Base-by-base conservation (phyloP, 2,888 invertebrate genomes). In the Eilema depressum region DNA sequence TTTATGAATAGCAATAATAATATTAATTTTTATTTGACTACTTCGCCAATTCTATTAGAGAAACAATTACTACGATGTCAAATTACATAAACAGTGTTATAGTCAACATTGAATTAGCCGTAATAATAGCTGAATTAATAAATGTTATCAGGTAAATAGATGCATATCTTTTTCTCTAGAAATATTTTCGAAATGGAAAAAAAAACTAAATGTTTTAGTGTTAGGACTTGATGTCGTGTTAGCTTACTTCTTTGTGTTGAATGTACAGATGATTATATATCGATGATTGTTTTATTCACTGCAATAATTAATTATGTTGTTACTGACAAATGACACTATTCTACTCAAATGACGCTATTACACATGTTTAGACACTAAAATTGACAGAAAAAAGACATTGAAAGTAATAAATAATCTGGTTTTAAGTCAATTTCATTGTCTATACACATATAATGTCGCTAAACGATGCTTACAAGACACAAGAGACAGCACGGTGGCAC, bases 141-240 rank as follows among this genome's bases (percentile, higher is more conserved):
- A 91, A 90, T 92, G 91, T 93, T 93, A 93, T 92, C 93, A 92
- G 88, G 86, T 92, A 91, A 90, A 93, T 95, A 95, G 95, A 94
- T 92, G 95, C 95, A 95, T 95, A 95, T 95, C 95, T 90, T 94
- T 94, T 93, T 93, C 92, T 93, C 91, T 95, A 95, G 94, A 89
- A 87, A 90, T 94, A 93, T 93, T 95, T 94, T 94, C 91, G 84
- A 93, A 69, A 91, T 89, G 89, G 30, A 71, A 84, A 90, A 92
- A 86, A 89, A 89, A 87, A 89, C 78, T 86, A 92, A 91, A 90
- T 93, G 93, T 90, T 89, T 75, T 93, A 93, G 93, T 80, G 75
- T 88, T 95, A 94, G 93, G 89, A 89, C 89, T 80, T 70, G 91
- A 87, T 95, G 95, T 95, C 93, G 94, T 95, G 91, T 89, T 94